Evolutionary conservation across 2,113 vertebrate genomes (phyloP), one percentile per base, ranked within the genome.

Genomic region (Nyctereutes procyonoides): DNA sequence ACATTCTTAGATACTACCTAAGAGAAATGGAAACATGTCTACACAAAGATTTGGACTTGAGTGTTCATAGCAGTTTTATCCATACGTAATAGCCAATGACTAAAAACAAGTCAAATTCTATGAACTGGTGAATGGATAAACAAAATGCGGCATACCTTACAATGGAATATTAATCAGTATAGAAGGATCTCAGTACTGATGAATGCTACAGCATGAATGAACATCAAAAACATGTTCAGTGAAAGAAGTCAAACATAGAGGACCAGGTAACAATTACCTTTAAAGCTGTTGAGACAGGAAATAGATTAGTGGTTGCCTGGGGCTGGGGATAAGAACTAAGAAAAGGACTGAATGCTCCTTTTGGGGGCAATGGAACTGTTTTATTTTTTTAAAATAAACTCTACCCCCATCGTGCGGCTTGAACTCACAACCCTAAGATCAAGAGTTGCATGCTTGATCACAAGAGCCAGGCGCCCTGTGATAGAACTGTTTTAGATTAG

Each of bases 11-110:
- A 30, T 38, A 93, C 53, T 90, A 51, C 22, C 53, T 0, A 43
- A 94, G 16, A 93, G 77, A 88, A 81, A 74, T 67, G 48, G 76
- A 90, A 97, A 77, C 26, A 58, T 13, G 32, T 83, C 51, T 87
- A 69, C 2, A 20, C 20, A 81, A 76, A 96, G 15, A 84, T 87
- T 81, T 71, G 69, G 28, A 71, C 20, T 4, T 73, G 19, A 79
- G 48, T 30, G 8, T 56, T 48, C 43, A 30, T 2, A 79, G 55
- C 20, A 84, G 35, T 30, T 90, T 92, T 38, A 79, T 67, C 77
- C 38, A 32, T 62, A 65, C 14, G 2, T 22, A 88, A 90, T 22
- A 91, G 88, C 19, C 35, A 93, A 93, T 88, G 82, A 69, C 35
- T 92, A 32, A 14, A 91, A 95, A 80, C 5, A 76, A 63, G 32